Evolutionary conservation across 2,113 vertebrate genomes (phyloP), one percentile per base, ranked within the genome.

Genomic region (Ceyx melanurus): DNA sequence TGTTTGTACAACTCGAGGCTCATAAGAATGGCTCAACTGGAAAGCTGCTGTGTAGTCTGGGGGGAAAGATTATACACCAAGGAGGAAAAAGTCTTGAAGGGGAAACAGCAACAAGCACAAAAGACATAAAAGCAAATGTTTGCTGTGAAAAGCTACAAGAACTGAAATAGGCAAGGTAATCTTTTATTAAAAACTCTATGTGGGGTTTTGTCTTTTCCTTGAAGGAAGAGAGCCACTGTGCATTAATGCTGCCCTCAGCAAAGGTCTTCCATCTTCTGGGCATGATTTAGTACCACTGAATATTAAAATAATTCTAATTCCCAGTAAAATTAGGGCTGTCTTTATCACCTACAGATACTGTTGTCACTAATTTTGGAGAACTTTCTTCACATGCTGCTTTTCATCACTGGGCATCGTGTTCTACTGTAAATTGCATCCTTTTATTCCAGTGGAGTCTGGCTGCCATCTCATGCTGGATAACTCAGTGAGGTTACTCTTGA

Each of bases 61-160:
- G 79, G 77, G 45, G 93, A 95, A 68, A 43, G 94, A 92, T 96
- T 95, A 92, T 21, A 35, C 25, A 45, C 26, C 26, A 35, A 56
- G 54, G 45, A 74, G 17, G 35, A 71, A 16, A 37, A 81, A 33
- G 48, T 77, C 42, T 13, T 68, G 90, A 91, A 57, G 33, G 28
- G 42, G 62, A 40, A 76, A 51, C 12, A 81, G 51, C 20, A 42
- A 19, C 15, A 73, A 80, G 37, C 40, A 23, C 33, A 25, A 76
- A 82, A 25, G 29, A 2, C 12, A 56, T 40, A 37, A 85, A 72
- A 50, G 9, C 19, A 50, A 82, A 70, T 9, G 19, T 70, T 51
- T 62, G 17, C 65, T 75, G 22, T 51, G 74, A 91, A 90, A 94
- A 94, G 46, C 33, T 28, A 12, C 7, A 57, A 45, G 13, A 53